Evolutionary conservation across 2,113 vertebrate species (phyloP), one percentile per base, ranked within the genome.

Genomic region (Cyprinodon variegatus): DNA sequence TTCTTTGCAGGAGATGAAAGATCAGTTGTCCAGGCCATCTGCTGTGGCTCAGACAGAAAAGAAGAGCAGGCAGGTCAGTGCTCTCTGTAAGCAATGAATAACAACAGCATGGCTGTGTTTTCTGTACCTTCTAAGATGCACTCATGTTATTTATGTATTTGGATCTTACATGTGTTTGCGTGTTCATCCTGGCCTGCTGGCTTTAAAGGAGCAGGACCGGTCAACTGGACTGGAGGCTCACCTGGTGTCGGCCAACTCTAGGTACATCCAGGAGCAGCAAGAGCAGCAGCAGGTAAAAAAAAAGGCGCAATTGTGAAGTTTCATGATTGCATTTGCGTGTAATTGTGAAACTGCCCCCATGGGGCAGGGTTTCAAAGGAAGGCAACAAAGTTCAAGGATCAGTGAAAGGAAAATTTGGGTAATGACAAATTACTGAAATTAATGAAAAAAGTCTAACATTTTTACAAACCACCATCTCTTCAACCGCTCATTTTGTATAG

Each of bases 1-100:
- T n/a, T 80, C 38, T 79, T 68, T 85, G 77, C 53, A 96, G 95
- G 93, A 95, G 65, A 96, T 96, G 94, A 95, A 94, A 83, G 94
- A 96, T 45, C 93, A 95, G 61, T 67, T 95, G 80, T 93, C 94
- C 67, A 95, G 94, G 73, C 95, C 95, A 0, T 88, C 92, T 14
- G 93, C 93, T 3, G 43, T 93, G 57, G 92, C 95, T 65, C 92
- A 94, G 85, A 83, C 94, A 14, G 94, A 96, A 81, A 95, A 87
- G 88, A 96, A 92, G 79, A 95, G 90, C 72, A 92, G 92, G 88
- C 89, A 95, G 92, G 95, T 95, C 61, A 74, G 78, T 86, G 29
- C 17, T 83, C 14, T 6, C 14, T 71, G 40, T 11, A 22, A 59
- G 22, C n/a, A 29, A 29, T 0, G 36, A 36, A 57, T 8, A 38